phyloP scores from a whole-genome alignment of 2,113 vertebrate species.

The Aphyosemion australe region DNA sequence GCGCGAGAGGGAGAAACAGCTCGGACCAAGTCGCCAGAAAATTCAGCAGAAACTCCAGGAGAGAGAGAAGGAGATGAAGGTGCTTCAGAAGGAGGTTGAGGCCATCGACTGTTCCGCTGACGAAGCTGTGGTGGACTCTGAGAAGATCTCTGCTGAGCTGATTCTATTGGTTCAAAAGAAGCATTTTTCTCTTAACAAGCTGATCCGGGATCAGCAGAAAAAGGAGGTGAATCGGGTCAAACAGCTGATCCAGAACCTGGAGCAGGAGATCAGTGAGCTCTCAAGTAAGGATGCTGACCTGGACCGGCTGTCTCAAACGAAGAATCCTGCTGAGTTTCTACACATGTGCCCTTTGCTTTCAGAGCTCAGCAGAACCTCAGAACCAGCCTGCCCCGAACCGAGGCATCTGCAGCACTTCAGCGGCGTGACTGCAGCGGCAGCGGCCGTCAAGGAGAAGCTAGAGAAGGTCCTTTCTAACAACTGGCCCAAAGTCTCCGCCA shows the following conservation, averaged over 20 bases:
- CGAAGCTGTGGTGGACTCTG: neutral
- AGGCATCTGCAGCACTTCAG: no score
- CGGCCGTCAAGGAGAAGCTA: rapidly evolving
- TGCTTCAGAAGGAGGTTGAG: neutral
- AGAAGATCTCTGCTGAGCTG: slow-evolving; percentile 7
- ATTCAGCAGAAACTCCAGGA: slow-evolving; percentile 13
- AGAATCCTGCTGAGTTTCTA: neutral
- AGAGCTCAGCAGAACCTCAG: neutral
- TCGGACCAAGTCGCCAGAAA: neutral
- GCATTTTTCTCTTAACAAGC: neutral
- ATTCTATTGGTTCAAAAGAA: no score
- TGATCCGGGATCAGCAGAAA: neutral
- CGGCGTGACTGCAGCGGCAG: rapidly evolving
- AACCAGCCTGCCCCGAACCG: neutral
- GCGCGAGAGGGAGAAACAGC: slow-evolving; percentile 9
- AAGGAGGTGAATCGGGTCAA: neutral
- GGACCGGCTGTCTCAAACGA: neutral
- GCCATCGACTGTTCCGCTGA: neutral
- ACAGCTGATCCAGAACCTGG: neutral
- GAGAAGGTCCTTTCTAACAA: neutral
- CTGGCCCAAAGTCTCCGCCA: neutral
- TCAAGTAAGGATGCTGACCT: neutral
- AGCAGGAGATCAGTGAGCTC: neutral
- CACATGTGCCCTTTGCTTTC: neutral
- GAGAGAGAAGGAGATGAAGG: neutral